phyloP scores from a whole-genome alignment of 2,888 invertebrate species.

The Drosophila peninsularis region DNA sequence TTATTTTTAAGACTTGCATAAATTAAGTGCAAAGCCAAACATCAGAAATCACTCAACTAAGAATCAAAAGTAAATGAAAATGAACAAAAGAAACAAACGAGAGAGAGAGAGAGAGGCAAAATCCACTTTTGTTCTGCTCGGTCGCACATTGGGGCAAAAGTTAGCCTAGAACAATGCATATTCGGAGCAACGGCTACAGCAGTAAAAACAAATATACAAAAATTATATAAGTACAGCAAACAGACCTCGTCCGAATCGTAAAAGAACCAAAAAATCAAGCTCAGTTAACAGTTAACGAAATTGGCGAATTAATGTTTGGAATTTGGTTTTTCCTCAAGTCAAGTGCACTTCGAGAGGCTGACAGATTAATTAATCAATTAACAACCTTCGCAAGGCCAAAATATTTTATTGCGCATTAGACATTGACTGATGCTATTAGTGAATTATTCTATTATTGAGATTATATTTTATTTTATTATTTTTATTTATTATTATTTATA shows the following conservation, averaged over 20 bases:
- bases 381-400: background rate
- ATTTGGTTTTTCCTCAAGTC: background rate
- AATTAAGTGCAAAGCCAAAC: constrained; percentile 70
- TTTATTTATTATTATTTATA: too few relatives aligned
- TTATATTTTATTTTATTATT: background rate
- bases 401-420: background rate
- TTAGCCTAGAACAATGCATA: constrained; percentile 41
- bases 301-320: constrained; percentile 13
- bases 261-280: constrained; percentile 5
- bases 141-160: constrained; percentile 55
- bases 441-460: background rate
- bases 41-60: constrained; percentile 75
- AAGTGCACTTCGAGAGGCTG: background rate
- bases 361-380: background rate
- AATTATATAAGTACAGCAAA: constrained; percentile 21
- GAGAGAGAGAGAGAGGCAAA: background rate
- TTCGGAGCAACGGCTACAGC: constrained; percentile 10
- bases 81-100: constrained; percentile 13
- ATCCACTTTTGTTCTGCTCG: constrained; percentile 31
- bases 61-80: constrained; percentile 58
- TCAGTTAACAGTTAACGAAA: constrained; percentile 31
- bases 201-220: constrained; percentile 1
- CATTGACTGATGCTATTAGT: background rate
- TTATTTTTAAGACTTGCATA: constrained; percentile 40
- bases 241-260: constrained; percentile 13